Evolutionary conservation across 2,888 invertebrate species (phyloP), one percentile per base, ranked within the genome.

Genomic region (Hydrotaea cyrtoneurina): DNA sequence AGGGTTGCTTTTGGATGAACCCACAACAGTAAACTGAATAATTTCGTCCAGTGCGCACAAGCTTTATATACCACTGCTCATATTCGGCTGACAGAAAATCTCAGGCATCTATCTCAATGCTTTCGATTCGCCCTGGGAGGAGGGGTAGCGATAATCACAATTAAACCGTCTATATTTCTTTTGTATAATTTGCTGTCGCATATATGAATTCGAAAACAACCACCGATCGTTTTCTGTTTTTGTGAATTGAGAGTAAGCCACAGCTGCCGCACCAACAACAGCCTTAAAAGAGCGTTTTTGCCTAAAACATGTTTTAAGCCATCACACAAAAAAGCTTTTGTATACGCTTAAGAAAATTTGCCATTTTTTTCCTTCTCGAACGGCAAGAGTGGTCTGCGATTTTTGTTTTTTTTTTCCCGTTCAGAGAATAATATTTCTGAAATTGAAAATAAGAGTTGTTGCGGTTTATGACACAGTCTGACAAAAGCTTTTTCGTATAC

Each of bases 21-120:
- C 92, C 92, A 91, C 90, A 91, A 91, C 89, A 89, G 90, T 85
- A 89, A 91, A 92, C 92, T 92, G 92, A 92, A 92, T 92, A 91
- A 89, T 91, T 92, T 91, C 88, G 90, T 89, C 89, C 87, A 88
- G 88, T 88, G 88, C 87, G 87, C 89, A 86, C 91, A 86, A 90
- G 92, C 92, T 92, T 92, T 92, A 85, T 92, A 92, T 92, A 92
- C 89, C 86, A 86, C 78, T 76, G 86, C 86, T 86, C 82, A 79
- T 81, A 85, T 76, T 66, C 21, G 73, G 69, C 46, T 85, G 77
- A 77, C 82, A 86, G 84, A 76, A 82, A 74, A 86, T 85, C 85
- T 85, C 81, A 85, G 77, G 84, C 85, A 85, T 85, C 84, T 85
- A 85, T 85, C 85, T 85, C 85, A 78, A 13, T 77, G 73, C 62